These are phyloP conservation scores for Wasmannia auropunctata DNA, from an alignment of 1,140 invertebrate species.

Conservation along the genomic window DNA sequence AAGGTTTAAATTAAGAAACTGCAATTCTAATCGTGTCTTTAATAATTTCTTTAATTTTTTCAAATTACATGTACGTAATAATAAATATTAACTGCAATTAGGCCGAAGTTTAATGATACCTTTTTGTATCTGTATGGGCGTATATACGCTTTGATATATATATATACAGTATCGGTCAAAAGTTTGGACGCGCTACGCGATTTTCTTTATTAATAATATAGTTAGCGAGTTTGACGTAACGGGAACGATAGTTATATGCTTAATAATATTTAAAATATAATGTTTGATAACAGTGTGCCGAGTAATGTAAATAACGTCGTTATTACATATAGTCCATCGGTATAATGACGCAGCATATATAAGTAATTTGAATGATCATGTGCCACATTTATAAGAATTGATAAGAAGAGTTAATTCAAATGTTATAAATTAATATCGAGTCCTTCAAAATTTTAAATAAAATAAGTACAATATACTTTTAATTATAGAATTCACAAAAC, in stretches of 20 bases:
- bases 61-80: neutral
- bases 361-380: neutral
- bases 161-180: neutral
- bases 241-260: too few relatives aligned
- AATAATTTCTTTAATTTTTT: neutral
- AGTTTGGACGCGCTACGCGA: too few relatives aligned
- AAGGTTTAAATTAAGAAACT: too few relatives aligned
- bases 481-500: neutral
- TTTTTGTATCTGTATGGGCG: conserved; percentile 7
- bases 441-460: neutral
- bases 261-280: too few relatives aligned
- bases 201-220: too few relatives aligned
- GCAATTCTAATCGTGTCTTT: too few relatives aligned
- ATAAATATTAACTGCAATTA: conserved; percentile 42
- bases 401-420: neutral
- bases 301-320: too few relatives aligned
- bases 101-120: conserved; percentile 14
- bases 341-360: too few relatives aligned
- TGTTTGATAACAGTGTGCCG: too few relatives aligned
- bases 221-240: too few relatives aligned
- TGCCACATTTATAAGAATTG: conserved; percentile 19
- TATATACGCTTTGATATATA: neutral
- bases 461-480: conserved; percentile 41
- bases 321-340: too few relatives aligned
- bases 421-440: neutral